Evolutionary conservation across 2,113 vertebrate genomes (phyloP).

Genomic region (Ibidorhyncha struthersii): DNA sequence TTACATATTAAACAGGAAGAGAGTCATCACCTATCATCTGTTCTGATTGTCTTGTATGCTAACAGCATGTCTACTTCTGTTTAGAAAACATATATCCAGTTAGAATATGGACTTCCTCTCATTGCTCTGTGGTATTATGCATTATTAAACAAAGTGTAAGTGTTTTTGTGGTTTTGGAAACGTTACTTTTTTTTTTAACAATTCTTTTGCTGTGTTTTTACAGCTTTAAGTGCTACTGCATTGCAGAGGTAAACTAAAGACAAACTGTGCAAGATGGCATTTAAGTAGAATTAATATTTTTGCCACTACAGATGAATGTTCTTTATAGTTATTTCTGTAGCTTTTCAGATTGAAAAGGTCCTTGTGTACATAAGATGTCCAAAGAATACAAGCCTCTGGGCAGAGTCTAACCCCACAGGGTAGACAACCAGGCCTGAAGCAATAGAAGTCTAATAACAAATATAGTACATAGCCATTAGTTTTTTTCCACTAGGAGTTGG

Average conservation of each 20-base stretch:
- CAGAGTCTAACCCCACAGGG: background rate
- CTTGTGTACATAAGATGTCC: background rate
- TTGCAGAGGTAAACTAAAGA: background rate
- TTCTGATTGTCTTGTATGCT: background rate
- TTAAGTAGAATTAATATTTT: background rate
- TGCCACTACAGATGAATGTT: background rate
- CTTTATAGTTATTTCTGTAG: background rate
- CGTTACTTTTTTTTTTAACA: background rate
- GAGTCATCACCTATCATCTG: background rate
- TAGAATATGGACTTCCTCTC: background rate
- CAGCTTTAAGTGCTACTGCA: background rate
- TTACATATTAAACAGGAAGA: background rate
- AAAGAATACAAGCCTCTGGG: background rate
- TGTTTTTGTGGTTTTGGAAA: background rate
- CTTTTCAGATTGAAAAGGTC: background rate
- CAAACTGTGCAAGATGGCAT: background rate
- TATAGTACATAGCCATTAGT: background rate
- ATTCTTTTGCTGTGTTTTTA: background rate
- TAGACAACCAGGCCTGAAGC: background rate
- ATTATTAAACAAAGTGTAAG: background rate
- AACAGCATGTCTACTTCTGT: background rate
- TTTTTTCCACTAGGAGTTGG: conserved; percentile 3
- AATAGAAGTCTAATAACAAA: background rate
- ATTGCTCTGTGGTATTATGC: background rate
- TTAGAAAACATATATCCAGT: background rate